phyloP scores from a whole-genome alignment of 2,797 vertebrate species.

The Borostomias antarcticus region DNA sequence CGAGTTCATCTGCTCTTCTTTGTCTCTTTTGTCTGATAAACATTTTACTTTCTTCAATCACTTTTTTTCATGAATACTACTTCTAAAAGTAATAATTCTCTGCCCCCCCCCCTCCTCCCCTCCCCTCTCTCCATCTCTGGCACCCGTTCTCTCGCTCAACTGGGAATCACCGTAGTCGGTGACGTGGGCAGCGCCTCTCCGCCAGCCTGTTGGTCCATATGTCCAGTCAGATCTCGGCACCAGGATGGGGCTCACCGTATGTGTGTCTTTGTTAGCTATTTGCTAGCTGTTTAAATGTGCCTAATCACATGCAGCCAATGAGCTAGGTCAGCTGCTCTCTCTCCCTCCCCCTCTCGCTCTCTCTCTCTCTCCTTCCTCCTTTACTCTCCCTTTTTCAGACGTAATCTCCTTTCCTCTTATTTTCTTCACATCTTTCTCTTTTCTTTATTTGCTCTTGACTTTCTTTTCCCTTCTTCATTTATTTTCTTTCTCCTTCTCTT shows the following conservation, averaged over 20 bases:
- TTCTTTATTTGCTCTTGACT: not conserved
- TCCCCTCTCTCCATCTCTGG: not conserved
- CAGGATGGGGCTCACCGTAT: slow-evolving; percentile 1
- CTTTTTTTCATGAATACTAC: not conserved
- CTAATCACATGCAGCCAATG: slow-evolving; percentile 7
- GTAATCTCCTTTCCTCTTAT: not conserved
- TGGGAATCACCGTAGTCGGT: slow-evolving; percentile 61
- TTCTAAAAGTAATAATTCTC: too few relatives aligned
- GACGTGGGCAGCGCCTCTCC: slow-evolving; percentile 51
- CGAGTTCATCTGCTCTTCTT: too few relatives aligned
- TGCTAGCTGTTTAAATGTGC: slow-evolving; percentile 11
- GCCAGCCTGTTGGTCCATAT: slow-evolving; percentile 58
- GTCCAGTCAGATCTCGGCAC: slow-evolving; percentile 35
- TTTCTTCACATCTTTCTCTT: slow-evolving; percentile 1
- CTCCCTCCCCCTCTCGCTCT: slow-evolving; percentile 17
- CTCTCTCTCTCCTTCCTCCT: slow-evolving; percentile 6
- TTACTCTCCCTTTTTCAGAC: not conserved
- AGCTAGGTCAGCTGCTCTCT: slow-evolving; percentile 2
- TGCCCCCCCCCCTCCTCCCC: not conserved
- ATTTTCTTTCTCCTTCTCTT: slow-evolving; percentile 3
- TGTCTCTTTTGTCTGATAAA: too few relatives aligned
- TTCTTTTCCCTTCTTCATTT: slow-evolving; percentile 10
- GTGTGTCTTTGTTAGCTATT: slow-evolving; percentile 23
- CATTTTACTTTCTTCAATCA: not conserved
- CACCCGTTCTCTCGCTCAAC: slow-evolving; percentile 40